Evolutionary conservation across 2,113 vertebrate species (phyloP), one percentile per base, ranked within the genome.

Genomic region (Bubalus kerabau): DNA sequence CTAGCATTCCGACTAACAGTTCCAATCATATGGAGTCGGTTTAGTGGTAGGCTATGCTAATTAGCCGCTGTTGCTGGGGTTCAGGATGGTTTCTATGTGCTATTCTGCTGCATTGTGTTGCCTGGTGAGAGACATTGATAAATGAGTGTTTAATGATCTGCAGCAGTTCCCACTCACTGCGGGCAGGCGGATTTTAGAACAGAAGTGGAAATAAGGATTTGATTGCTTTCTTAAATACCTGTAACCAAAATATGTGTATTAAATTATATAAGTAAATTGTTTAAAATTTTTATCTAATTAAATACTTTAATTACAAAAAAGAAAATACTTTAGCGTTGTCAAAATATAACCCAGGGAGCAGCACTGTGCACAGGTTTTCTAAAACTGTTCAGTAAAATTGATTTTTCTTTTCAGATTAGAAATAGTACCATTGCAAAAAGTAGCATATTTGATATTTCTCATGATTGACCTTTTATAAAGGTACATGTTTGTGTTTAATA

Each of bases 11-110:
- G 98, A 98, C 98, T 98, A 98, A 96, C 99, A 98, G 98, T 98
- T 98, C 99, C 99, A 99, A 99, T 99, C 99, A 98, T 98, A 98
- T 98, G 98, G 99, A 98, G 99, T 98, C 97, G 97, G 98, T 98
- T 98, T 99, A 98, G 99, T 99, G 99, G 99, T 99, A 99, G 99
- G 99, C 99, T 99, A 99, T 99, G 99, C 99, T 99, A 99, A 99
- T 99, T 99, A 99, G 99, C 98, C 98, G 99, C 99, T 99, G 99
- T 99, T 99, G 99, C 99, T 99, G 99, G 99, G 99, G 99, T 99
- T 99, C 99, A 98, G 99, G 99, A 99, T 99, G 99, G 99, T 99
- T 99, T 99, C 99, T 99, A 98, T 99, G 99, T 99, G 99, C 99
- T 98, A 96, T 98, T 98, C 99, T 99, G 99, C 99, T 99, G 99